phyloP scores from a whole-genome alignment of 2,888 invertebrate genomes.

The Eustalomyia histrio region DNA sequence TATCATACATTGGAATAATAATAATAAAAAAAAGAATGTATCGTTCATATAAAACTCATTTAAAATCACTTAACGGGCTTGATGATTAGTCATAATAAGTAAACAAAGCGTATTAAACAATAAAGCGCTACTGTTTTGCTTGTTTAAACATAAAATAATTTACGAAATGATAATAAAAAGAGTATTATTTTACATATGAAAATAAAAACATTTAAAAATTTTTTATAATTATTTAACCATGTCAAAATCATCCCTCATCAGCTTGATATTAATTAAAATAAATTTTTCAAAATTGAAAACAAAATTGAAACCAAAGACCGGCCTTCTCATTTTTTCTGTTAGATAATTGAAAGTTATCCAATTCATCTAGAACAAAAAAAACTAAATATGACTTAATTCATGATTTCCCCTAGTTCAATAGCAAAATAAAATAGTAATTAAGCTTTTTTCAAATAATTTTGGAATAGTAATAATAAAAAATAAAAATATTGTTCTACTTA shows the following conservation, averaged over 20 bases:
- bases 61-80: constrained; percentile 26
- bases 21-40: neutral
- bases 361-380: constrained; percentile 5
- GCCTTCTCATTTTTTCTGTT: constrained; percentile 20
- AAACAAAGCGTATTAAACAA: neutral
- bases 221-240: neutral
- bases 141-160: constrained; percentile 3
- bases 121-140: neutral
- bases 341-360: constrained; percentile 33
- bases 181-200: neutral
- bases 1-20: neutral
- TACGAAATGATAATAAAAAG: constrained; percentile 1
- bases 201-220: neutral
- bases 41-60: constrained; percentile 10
- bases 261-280: neutral
- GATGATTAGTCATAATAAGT: constrained; percentile 12
- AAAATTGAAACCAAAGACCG: constrained; percentile 12
- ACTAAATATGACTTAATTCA: constrained; percentile 32
- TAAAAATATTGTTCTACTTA: too few relatives aligned
- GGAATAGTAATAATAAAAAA: neutral
- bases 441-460: neutral
- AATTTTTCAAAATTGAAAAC: neutral
- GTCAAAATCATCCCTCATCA: neutral
- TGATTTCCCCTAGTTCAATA: neutral
- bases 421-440: neutral